phyloP scores from a whole-genome alignment of 2,797 vertebrate species.

The Tauraco hartlaubi region DNA sequence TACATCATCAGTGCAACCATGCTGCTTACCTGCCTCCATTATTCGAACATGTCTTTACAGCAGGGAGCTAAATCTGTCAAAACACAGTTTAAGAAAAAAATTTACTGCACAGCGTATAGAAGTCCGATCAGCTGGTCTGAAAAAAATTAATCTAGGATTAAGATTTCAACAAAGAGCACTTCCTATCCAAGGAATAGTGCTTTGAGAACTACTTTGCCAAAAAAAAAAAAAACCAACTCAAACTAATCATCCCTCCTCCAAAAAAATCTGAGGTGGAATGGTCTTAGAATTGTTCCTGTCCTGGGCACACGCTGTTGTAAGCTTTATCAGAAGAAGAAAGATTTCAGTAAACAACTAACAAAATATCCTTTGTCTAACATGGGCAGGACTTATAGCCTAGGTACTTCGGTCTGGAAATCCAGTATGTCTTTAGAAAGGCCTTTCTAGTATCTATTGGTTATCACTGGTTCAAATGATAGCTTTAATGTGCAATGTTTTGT shows the following conservation, averaged over 20 bases:
- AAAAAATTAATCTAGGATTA: slow-evolving; percentile 19
- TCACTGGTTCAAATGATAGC: not conserved
- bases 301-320: not conserved
- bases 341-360: not conserved
- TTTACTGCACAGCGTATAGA: not conserved
- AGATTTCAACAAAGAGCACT: not conserved
- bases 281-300: not conserved
- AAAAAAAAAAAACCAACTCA: not conserved
- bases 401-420: not conserved
- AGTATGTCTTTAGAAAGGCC: not conserved
- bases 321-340: not conserved
- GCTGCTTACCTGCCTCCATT: slow-evolving; percentile 27
- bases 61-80: slow-evolving; percentile 44
- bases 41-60: slow-evolving; percentile 38
- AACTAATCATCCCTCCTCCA: too few relatives aligned
- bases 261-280: not conserved
- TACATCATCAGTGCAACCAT: slow-evolving; percentile 43
- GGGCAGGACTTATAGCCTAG: not conserved
- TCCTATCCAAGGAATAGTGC: not conserved
- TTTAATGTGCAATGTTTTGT: not conserved
- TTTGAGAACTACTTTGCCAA: not conserved
- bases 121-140: not conserved
- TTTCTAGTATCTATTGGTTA: not conserved
- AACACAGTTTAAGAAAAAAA: slow-evolving; percentile 48
- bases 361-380: not conserved